Conservation (phyloP, 2,113 vertebrate genomes). For the Noctilio leporinus region DNA sequence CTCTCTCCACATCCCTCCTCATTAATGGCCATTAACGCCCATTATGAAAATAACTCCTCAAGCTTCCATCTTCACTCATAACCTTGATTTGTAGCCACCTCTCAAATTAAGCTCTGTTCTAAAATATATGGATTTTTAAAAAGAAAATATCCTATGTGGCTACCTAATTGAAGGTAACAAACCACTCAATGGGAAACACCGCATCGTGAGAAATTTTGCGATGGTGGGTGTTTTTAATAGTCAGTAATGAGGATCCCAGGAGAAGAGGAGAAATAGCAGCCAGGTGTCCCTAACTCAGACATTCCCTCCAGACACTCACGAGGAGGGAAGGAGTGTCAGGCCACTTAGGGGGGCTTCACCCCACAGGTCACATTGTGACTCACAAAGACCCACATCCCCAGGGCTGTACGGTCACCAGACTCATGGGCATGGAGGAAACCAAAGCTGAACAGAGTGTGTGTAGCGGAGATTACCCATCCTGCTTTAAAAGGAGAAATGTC, state of each 20-base stretch:
- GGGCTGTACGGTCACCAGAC: too few relatives aligned
- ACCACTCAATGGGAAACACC: neutral
- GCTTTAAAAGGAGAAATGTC: too few relatives aligned
- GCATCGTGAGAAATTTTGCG: accelerated
- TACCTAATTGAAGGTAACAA: neutral
- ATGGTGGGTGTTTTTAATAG: too few relatives aligned
- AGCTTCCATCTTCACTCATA: neutral
- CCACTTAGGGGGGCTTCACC: too few relatives aligned
- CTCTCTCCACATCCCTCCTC: neutral
- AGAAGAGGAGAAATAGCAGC: accelerated
- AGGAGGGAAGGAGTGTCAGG: neutral
- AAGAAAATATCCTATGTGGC: neutral
- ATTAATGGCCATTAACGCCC: neutral
- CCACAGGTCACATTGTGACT: neutral
- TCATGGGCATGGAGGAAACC: neutral
- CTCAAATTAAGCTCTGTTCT: neutral
- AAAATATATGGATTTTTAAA: neutral
- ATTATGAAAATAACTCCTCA: neutral
- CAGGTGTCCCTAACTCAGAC: neutral
- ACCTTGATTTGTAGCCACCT: neutral
- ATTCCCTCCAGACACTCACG: accelerated
- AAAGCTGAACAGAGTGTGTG: neutral
- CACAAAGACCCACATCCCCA: too few relatives aligned
- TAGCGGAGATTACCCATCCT: too few relatives aligned
- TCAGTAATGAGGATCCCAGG: accelerated